Evolutionary conservation across 2,797 vertebrate species (phyloP), one percentile per base, ranked within the genome.

Genomic region (Mus minutoides): DNA sequence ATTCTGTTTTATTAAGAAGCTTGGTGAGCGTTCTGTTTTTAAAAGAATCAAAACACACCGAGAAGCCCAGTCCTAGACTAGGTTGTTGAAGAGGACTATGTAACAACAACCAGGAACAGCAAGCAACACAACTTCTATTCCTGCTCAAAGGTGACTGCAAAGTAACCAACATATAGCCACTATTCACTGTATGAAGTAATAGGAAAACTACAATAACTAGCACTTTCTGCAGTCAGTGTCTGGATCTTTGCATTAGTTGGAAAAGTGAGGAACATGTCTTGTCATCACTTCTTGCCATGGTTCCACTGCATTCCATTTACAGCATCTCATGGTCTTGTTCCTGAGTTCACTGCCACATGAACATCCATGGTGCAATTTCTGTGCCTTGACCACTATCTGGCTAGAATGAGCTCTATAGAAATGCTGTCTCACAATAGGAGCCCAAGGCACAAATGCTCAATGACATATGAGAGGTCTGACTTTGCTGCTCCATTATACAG

Each of bases 1-100:
- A 43, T 21, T 82, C 31, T 94, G 1, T 73, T 92, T 54, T 46
- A 75, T 43, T 14, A 88, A 79, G 29, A 88, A 78, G 37, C n/a
- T 0, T 4, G 22, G 64, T 82, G 17, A 62, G 58, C 94, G 67
- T 92, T 83, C 56, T 19, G 7, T 78, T 80, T 94, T 85, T 4
- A 94, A 95, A 93, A 90, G 19, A 97, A 46, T 3, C 6, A 60
- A 46, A 56, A 73, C 79, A 34, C 52, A 64, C 9, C 16, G 29
- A 69, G 24, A 95, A 90, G 2, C 2, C 31, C n/a, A 37, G 34
- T 52, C 49, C 26, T 67, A 82, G 22, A 60, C 29, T 34, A 90
- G 34, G 58, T 64, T 62, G 17, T 21, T 56, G 13, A 90, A 71
- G 3, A 76, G 40, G 16, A 21, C 13, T 71, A 19, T 6, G 12